These are phyloP conservation scores for Caenorhabditis afra DNA, from an alignment of 2,888 invertebrate species.

Conservation along the genomic window DNA sequence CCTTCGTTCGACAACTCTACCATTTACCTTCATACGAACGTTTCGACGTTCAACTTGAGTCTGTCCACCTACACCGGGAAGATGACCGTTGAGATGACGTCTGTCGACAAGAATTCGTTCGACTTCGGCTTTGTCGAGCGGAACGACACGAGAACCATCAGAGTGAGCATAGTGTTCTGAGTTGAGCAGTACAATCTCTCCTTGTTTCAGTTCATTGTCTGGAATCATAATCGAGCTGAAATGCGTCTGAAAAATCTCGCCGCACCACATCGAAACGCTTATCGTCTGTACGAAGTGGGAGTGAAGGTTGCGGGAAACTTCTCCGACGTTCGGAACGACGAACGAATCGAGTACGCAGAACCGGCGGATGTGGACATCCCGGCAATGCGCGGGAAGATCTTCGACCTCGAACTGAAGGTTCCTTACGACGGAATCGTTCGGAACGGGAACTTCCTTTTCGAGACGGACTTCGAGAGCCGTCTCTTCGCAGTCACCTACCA, in stretches of 20 bases:
- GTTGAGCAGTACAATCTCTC: no score
- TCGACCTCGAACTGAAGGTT: slow-evolving; percentile 86
- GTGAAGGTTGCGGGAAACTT: slow-evolving; percentile 41
- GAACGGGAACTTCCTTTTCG: slow-evolving; percentile 56
- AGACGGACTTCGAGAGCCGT: slow-evolving; percentile 63
- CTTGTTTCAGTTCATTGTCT: slow-evolving; percentile 84
- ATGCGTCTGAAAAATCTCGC: slow-evolving; percentile 83
- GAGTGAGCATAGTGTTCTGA: slow-evolving; percentile 74
- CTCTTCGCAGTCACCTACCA: slow-evolving; percentile 63
- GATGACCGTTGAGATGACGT: slow-evolving; percentile 79
- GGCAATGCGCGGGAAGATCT: slow-evolving; percentile 84
- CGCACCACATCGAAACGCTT: slow-evolving; percentile 62
- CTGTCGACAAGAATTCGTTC: slow-evolving; percentile 80
- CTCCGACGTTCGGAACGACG: slow-evolving; percentile 53
- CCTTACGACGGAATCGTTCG: slow-evolving; percentile 82
- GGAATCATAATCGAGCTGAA: slow-evolving; percentile 88
- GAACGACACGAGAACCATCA: slow-evolving; percentile 85
- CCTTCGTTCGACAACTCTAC: slow-evolving; percentile 77
- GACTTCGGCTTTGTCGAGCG: slow-evolving; percentile 84
- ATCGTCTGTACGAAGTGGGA: slow-evolving; percentile 77
- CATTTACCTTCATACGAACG: slow-evolving; percentile 85
- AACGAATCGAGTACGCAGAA: slow-evolving; percentile 56
- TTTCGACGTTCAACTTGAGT: slow-evolving; percentile 85
- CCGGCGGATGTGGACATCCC: slow-evolving; percentile 72
- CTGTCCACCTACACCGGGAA: slow-evolving; percentile 55